Base-by-base conservation (phyloP, 2,888 invertebrate species). In the Chalcis sispes region DNA sequence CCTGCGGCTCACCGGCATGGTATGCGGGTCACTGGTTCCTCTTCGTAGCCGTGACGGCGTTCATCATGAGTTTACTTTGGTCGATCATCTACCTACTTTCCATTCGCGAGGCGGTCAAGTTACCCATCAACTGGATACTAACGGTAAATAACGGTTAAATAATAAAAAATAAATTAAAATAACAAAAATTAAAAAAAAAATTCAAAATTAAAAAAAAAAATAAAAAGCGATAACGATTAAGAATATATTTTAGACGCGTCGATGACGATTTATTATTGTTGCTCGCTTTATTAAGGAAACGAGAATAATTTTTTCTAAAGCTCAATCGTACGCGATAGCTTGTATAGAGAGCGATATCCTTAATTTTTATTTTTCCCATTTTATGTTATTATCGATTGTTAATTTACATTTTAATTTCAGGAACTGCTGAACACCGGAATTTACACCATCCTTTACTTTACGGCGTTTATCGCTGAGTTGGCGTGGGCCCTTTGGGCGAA, bases 21-120 rank as follows among this genome's bases (percentile, higher is more conserved):
- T 84, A 89, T 29, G 93, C 92, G 62, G 94, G 95, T 13, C 92
- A 94, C 81, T 96, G 95, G 92, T 97, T 96, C 90, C 91, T 96
- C 75, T 95, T 96, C 86, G 96, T 96, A 66, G 95, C 93, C 20
- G 94, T 95, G 77, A 91, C 93, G 79, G 93, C 94, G 79, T 97
- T 97, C 90, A 95, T 97, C 84, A 92, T 93, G 62, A 95, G 95
- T 0, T 89, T 96, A 65, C 90, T 96, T 84, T 95, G 96, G 96
- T 91, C 92, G 72, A 93, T 94, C 85, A 92, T 95, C 62, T 96
- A 95, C 87, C 89, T 96, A 77, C 90, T 96, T 80, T 94, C 95
- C 79, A 92, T 96, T 81, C 92, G 94, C 79, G 95, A 96, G 84
- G 94, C 93, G 1, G 90, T 96, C 48, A 93, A 92, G 85, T 54